Evolutionary conservation across 2,888 invertebrate species (phyloP).

Genomic region (Oxytorus armatus): DNA sequence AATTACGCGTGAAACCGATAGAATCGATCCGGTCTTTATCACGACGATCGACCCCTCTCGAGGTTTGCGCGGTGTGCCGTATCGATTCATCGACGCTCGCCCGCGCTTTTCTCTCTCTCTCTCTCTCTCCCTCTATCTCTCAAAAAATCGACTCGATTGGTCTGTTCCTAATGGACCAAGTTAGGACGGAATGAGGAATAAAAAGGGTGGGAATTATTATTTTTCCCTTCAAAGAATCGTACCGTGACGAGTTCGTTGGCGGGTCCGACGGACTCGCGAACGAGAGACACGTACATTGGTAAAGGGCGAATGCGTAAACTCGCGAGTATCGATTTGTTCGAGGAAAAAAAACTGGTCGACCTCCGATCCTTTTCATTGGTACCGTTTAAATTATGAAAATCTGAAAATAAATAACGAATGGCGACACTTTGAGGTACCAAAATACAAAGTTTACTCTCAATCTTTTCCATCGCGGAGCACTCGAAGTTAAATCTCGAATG

Average conservation of each 20-base stretch:
- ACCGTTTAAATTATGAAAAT: constrained; percentile 9
- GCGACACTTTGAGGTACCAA: not conserved
- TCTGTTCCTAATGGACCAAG: constrained; percentile 35
- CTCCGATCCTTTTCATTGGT: constrained; percentile 30
- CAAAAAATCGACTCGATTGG: constrained; percentile 72
- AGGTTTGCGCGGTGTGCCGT: constrained; percentile 78
- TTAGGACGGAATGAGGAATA: not conserved
- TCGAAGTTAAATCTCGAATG: constrained; percentile 20
- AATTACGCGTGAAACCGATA: constrained; percentile 84
- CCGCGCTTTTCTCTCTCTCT: constrained; percentile 54
- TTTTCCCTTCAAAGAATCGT: constrained; percentile 44
- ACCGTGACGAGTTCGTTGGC: constrained; percentile 54
- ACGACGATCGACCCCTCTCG: constrained; percentile 79
- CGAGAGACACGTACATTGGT: not conserved
- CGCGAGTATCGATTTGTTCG: too few relatives aligned
- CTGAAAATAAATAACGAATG: constrained; percentile 16
- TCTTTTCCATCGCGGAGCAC: not conserved
- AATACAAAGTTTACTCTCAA: not conserved
- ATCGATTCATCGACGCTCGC: constrained; percentile 79
- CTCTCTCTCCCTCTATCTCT: constrained; percentile 10
- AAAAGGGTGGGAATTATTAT: constrained; percentile 71
- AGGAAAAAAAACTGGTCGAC: not conserved
- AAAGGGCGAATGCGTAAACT: too few relatives aligned
- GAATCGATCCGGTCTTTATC: constrained; percentile 80
- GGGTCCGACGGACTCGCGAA: constrained; percentile 14